Percentiles rank a stretch among this genome's conserved stretches.
phyloP scores from a whole-genome alignment of 2,888 invertebrate species.

The Netelia fuscicornis region DNA sequence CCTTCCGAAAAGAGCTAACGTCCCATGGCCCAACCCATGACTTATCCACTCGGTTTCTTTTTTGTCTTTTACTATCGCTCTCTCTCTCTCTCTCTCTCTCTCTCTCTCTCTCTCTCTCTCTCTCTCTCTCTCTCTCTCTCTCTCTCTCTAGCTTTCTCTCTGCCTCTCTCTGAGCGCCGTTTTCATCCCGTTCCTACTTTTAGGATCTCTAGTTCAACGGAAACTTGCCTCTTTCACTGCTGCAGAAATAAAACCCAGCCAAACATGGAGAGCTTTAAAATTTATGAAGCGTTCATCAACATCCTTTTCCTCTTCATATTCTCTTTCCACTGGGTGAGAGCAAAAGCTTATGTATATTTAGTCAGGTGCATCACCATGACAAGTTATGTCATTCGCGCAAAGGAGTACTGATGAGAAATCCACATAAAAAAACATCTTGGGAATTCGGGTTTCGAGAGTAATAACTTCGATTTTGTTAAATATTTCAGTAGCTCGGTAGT shows the following conservation, averaged over 20 bases:
- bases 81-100: slow-evolving; percentile 16
- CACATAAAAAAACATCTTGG: not conserved
- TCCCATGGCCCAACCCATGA: slow-evolving; percentile 55
- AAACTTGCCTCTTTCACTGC: slow-evolving; percentile 34
- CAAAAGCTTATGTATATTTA: not conserved
- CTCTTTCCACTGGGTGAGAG: not conserved
- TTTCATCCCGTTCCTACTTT: slow-evolving; percentile 26
- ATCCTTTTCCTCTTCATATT: slow-evolving; percentile 6
- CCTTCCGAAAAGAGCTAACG: slow-evolving; percentile 41
- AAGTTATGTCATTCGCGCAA: not conserved
- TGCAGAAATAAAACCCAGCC: slow-evolving; percentile 37
- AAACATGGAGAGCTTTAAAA: slow-evolving; percentile 17
- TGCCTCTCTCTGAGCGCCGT: not conserved
- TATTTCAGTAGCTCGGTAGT: not conserved
- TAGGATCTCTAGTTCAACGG: slow-evolving; percentile 38
- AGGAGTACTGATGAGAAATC: not conserved
- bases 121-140: slow-evolving; percentile 18
- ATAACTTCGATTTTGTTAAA: not conserved
- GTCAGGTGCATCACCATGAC: not conserved
- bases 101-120: not conserved
- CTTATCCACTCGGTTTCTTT: slow-evolving; percentile 52
- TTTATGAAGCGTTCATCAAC: slow-evolving; percentile 50
- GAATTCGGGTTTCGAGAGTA: not conserved
- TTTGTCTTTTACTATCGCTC: not conserved
- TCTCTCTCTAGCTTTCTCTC: slow-evolving; percentile 31